Evolutionary conservation across 2,797 vertebrate genomes (phyloP), one percentile per base, ranked within the genome.

Genomic region (Coracias cyanogaster): DNA sequence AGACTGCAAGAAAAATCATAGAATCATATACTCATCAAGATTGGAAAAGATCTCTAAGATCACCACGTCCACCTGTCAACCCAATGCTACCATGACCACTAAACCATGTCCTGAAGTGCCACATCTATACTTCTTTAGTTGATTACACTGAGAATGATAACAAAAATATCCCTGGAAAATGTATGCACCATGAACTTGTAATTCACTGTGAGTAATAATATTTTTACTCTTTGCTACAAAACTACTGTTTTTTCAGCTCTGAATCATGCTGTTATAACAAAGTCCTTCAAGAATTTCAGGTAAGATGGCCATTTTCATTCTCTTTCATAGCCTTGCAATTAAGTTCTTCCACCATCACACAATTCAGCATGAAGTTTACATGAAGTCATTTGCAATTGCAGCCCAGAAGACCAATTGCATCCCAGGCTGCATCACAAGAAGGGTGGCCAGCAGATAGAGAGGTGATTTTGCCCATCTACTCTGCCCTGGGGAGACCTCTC

Each of bases 161-260:
- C 9, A 81, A 70, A 69, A 78, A 67, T 13, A 26, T 11, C 13
- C n/a, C 2, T 37, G 58, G 45, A 72, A 58, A 2, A 74, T 14
- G 28, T 2, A 21, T 3, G 7, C 26, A 60, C 2, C 4, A 8
- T 0, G 1, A 16, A 13, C 18, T 61, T 87, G 19, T 12, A 18
- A 45, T 39, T 74, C 79, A 65, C 6, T 79, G 12, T 60, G 8
- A 78, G 2, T 28, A 70, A 86, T 5, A 74, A 45, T 31, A 39
- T 26, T 61, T 61, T 49, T 73, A 65, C 18, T 65, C 26, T 84
- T 65, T 54, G 4, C 4, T 73, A 17, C 6, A 57, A 21, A 41
- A 48, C n/a, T 28, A 29, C 6, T 58, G 2, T 58, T 79, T 71
- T 86, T 22, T 29, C 58, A 62, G 8, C 12, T 41, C 6, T 14